Evolutionary conservation across 1,140 invertebrate species (phyloP).

Genomic region (Cardiocondyla obscurior): DNA sequence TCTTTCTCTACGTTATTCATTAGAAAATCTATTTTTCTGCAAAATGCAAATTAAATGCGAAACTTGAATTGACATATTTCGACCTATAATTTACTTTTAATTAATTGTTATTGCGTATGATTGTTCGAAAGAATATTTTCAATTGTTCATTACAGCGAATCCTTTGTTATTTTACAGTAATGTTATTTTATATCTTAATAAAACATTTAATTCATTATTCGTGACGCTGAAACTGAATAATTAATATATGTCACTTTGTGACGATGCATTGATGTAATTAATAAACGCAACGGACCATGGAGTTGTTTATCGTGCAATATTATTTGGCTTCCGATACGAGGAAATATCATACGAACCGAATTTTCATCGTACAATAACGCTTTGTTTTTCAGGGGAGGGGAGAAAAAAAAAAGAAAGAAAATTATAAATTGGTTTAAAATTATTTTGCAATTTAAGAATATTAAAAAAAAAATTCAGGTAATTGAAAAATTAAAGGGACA

Average conservation of each 20-base stretch:
- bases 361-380: conserved; percentile 32
- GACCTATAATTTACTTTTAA: conserved; percentile 8
- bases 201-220: conserved; percentile 53
- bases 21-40: conserved; percentile 38
- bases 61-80: background rate
- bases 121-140: conserved; percentile 10
- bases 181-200: conserved; percentile 33
- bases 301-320: conserved; percentile 49
- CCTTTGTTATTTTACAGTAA: conserved; percentile 39
- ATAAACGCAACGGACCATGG: conserved; percentile 40
- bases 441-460: conserved; percentile 10
- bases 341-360: conserved; percentile 2
- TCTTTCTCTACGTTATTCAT: conserved; percentile 30
- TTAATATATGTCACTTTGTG: conserved; percentile 37
- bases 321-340: conserved; percentile 34
- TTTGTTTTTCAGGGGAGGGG: conserved; percentile 21
- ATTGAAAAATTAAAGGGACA: too few relatives aligned
- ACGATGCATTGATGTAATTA: conserved; percentile 49
- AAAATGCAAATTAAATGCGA: background rate
- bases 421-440: background rate
- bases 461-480: too few relatives aligned
- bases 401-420: too few relatives aligned
- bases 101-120: background rate
- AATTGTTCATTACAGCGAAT: background rate
- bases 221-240: conserved; percentile 29